A percentile compares a stretch with the other conserved stretches of the same genome.
Evolutionary conservation across 1,140 invertebrate genomes (phyloP).

Genomic region (Drosophila erecta): DNA sequence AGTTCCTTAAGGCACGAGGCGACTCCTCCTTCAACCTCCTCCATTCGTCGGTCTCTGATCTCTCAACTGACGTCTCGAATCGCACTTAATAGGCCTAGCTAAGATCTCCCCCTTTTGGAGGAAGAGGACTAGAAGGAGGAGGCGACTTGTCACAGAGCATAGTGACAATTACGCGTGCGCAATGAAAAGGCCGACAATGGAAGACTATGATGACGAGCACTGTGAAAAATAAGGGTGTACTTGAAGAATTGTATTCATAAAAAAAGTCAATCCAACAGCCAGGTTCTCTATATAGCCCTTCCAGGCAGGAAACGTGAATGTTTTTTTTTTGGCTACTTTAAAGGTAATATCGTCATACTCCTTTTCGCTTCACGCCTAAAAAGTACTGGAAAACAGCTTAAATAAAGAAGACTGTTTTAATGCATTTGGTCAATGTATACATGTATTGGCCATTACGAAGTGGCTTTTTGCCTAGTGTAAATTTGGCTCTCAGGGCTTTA

Average conservation of each 20-base stretch:
- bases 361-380: too few species aligned
- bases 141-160: conserved; percentile 54
- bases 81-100: conserved; percentile 62
- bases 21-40: conserved; percentile 9
- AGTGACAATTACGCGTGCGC: conserved; percentile 80
- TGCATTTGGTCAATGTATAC: too few species aligned
- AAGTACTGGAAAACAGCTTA: too few species aligned
- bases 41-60: conserved; percentile 14
- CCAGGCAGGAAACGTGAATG: too few species aligned
- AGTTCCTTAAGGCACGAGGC: conserved; percentile 10
- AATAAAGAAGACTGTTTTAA: too few species aligned
- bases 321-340: too few species aligned
- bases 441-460: not conserved
- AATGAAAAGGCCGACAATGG: conserved; percentile 48
- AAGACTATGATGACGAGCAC: conserved; percentile 14
- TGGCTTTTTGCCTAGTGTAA: not conserved
- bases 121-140: not conserved
- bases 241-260: not conserved
- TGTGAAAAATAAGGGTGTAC: not conserved
- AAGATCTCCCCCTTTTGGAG: conserved; percentile 4
- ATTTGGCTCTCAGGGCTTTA: conserved; percentile 15
- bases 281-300: too few species aligned
- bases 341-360: too few species aligned
- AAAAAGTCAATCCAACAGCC: too few species aligned
- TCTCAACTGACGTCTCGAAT: conserved; percentile 67